Evolutionary conservation across 2,113 vertebrate genomes (phyloP).

Genomic region (Nansenia antarctica): DNA sequence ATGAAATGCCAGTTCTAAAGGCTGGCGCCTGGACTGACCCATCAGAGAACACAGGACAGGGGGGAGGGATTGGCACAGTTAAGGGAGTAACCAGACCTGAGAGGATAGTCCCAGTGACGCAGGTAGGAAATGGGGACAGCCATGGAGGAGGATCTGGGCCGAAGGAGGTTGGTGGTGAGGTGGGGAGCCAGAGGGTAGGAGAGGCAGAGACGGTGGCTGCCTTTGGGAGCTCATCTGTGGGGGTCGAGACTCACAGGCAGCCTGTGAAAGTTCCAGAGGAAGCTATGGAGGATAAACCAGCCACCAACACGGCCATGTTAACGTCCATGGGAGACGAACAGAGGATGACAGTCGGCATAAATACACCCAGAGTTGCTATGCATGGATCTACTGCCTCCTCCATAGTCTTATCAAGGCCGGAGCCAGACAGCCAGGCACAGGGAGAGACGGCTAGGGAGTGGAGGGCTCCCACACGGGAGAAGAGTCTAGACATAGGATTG

Average conservation of each 20-base stretch:
- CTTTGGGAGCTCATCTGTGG: constrained; percentile 28
- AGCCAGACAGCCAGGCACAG: constrained; percentile 12
- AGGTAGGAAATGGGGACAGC: constrained; percentile 44
- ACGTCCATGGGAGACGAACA: constrained; percentile 27
- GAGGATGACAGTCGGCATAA: constrained; percentile 5
- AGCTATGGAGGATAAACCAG: background rate
- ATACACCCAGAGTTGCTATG: background rate
- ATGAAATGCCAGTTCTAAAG: background rate
- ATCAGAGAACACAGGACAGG: constrained; percentile 35
- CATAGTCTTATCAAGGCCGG: background rate
- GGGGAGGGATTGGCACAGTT: constrained; percentile 43
- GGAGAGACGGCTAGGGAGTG: background rate
- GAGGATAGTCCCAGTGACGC: constrained; percentile 42
- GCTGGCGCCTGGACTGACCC: constrained; percentile 15
- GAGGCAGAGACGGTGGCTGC: constrained; percentile 18
- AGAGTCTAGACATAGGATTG: background rate
- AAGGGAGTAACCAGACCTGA: constrained; percentile 8
- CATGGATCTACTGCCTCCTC: constrained; percentile 14
- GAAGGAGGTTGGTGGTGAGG: constrained; percentile 25
- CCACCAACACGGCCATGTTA: background rate
- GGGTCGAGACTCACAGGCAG: constrained; percentile 23
- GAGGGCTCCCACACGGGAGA: background rate
- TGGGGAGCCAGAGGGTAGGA: constrained; percentile 21
- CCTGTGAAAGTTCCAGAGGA: background rate
- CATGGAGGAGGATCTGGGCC: constrained; percentile 42